Percentiles rank a stretch among this genome's conserved stretches.
phyloP scores from a whole-genome alignment of 2,113 vertebrate genomes.

The Brachirus orientalis region DNA sequence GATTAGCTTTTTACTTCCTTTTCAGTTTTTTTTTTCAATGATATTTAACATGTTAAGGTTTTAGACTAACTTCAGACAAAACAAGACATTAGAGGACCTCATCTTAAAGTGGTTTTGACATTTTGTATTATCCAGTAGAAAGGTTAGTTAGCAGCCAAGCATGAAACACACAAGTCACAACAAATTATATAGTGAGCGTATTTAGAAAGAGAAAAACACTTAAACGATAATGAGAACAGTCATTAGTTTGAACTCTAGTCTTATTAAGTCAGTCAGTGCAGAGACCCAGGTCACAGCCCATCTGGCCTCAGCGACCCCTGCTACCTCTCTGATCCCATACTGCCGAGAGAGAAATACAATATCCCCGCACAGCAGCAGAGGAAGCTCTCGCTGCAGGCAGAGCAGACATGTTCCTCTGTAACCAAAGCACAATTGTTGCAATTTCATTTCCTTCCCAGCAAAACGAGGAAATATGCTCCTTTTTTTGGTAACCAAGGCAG shows the following conservation, averaged over 20 bases:
- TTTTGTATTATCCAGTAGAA: neutral
- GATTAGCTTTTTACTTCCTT: too few species aligned
- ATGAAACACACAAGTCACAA: neutral
- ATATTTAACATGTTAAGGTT: neutral
- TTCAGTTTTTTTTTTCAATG: neutral
- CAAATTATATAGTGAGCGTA: neutral
- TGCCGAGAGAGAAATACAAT: slow-evolving; percentile 63
- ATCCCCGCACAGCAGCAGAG: slow-evolving; percentile 59
- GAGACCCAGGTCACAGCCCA: slow-evolving; percentile 42
- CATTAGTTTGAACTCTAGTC: neutral
- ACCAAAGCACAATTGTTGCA: slow-evolving; percentile 73
- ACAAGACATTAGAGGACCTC: neutral
- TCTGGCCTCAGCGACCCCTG: slow-evolving; percentile 33
- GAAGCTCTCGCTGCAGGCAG: slow-evolving; percentile 70
- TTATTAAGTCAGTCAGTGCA: neutral
- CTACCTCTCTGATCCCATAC: slow-evolving; percentile 24
- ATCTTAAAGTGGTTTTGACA: neutral
- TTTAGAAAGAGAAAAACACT: neutral
- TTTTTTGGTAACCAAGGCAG: slow-evolving; percentile 49
- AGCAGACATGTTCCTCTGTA: slow-evolving; percentile 62
- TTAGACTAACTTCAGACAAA: neutral
- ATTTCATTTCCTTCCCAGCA: slow-evolving; percentile 68
- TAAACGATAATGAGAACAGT: slow-evolving; percentile 4
- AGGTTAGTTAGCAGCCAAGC: neutral
- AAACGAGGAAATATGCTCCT: slow-evolving; percentile 63